A percentile compares a stretch with the other conserved stretches of the same genome.
Conservation (phyloP, 2,797 vertebrate genomes). For the Neosilurus hyrtlii region DNA sequence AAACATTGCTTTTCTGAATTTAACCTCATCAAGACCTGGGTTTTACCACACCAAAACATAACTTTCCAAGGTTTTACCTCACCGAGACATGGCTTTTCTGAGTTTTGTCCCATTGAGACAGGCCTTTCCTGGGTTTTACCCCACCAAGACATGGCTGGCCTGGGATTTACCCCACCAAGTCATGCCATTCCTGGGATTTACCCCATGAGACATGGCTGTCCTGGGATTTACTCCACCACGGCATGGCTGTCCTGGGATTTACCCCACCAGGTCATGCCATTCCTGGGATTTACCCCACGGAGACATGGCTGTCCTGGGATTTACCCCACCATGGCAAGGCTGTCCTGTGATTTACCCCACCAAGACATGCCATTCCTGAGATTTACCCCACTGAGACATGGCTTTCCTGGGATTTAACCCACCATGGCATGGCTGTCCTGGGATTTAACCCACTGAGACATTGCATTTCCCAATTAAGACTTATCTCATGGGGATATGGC, state of each 20-base stretch:
- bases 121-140: neutral
- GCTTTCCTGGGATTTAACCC: neutral
- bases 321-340: neutral
- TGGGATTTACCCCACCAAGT: neutral
- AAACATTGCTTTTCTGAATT: too few species aligned
- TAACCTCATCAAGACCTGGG: neutral
- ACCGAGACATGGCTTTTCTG: neutral
- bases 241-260: neutral
- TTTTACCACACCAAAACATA: neutral
- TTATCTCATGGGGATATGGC: too few species aligned
- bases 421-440: too few species aligned
- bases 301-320: neutral
- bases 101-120: neutral
- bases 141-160: too few species aligned
- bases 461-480: too few species aligned
- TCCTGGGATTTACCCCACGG: neutral
- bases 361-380: neutral
- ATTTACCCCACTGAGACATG: neutral
- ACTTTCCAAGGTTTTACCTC: neutral
- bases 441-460: too few species aligned
- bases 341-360: neutral
- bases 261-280: neutral
- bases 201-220: too few species aligned
- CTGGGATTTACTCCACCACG: fast-evolving
- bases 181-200: too few species aligned